Evolutionary conservation across 2,888 invertebrate genomes (phyloP).

Genomic region (Diloba caeruleocephala): DNA sequence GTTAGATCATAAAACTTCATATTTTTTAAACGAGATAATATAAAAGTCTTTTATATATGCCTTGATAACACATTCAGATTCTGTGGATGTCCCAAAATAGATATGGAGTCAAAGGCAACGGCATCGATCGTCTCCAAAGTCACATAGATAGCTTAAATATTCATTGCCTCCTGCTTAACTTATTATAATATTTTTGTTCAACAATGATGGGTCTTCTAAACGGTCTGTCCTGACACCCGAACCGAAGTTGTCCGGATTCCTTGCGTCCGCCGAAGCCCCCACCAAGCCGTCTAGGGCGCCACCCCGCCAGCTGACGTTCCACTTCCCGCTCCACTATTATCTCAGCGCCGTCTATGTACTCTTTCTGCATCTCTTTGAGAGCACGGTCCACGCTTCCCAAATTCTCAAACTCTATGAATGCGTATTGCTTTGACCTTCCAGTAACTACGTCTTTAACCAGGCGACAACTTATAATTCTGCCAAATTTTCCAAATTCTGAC

Average conservation of each 20-base stretch:
- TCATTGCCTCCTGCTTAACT: conserved; percentile 17
- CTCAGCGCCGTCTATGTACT: conserved; percentile 90
- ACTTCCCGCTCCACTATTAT: conserved; percentile 93
- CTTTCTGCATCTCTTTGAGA: conserved; percentile 89
- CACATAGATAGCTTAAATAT: too few species aligned
- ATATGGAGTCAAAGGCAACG: too few species aligned
- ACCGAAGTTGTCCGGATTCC: conserved; percentile 96
- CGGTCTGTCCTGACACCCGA: conserved; percentile 94
- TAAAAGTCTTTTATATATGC: background rate
- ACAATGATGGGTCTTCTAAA: conserved; percentile 90
- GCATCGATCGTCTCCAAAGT: too few species aligned
- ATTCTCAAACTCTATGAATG: conserved; percentile 94
- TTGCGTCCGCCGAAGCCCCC: conserved; percentile 96
- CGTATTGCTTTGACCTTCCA: conserved; percentile 94
- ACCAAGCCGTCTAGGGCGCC: conserved; percentile 95
- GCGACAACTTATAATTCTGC: conserved; percentile 90
- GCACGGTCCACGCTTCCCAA: conserved; percentile 90
- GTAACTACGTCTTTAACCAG: conserved; percentile 95
- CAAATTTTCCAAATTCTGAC: conserved; percentile 90
- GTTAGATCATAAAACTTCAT: conserved; percentile 53
- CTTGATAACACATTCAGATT: background rate
- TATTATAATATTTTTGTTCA: conserved; percentile 32
- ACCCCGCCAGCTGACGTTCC: conserved; percentile 92
- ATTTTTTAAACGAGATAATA: background rate
- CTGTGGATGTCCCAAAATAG: background rate